Evolutionary conservation across 2,113 vertebrate genomes (phyloP), one percentile per base, ranked within the genome.

Genomic region (Zapornia atra): DNA sequence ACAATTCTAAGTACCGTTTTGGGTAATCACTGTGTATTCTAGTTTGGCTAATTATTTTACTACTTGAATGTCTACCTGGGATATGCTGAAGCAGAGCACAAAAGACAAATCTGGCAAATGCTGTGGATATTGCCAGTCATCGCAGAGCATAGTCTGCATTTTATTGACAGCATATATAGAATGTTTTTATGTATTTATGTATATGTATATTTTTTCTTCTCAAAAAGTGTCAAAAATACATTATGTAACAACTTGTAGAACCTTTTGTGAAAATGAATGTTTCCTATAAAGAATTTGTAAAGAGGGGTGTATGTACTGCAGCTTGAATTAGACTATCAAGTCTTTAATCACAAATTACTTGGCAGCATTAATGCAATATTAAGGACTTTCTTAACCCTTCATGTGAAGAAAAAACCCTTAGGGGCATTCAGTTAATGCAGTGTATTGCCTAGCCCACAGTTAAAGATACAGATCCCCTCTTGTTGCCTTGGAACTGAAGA

Each of bases 31-130:
- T 0, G 0, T 61, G 24, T 80, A 59, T 90, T 95, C 59, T 57
- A 36, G 15, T 84, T 86, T 93, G 80, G 26, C 13, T 92, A 78
- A 89, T 92, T 82, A 29, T 92, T 96, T 92, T 66, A 42, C 15
- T 8, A 44, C 44, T 80, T 59, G 28, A 92, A 70, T 68, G 10
- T 57, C 56, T 88, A 82, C 86, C 64, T 82, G 19, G 31, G 24
- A 53, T 61, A 33, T 51, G 22, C 25, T 84, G 65, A 88, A 88
- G 42, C 11, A 70, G 54, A 83, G 15, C 63, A 86, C 15, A 60
- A 13, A 22, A 69, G n/a, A 61, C 9, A 83, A 57, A 68, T 73
- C 12, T 71, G 17, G 17, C 19, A 82, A 82, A 53, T 76, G 12
- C 28, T 78, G 44, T 68, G 53, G 28, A 15, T 75, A 40, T 60